A percentile compares a stretch with the other conserved stretches of the same genome.
phyloP scores from a whole-genome alignment of 2,797 vertebrate genomes.

The Enteromius treurensis region DNA sequence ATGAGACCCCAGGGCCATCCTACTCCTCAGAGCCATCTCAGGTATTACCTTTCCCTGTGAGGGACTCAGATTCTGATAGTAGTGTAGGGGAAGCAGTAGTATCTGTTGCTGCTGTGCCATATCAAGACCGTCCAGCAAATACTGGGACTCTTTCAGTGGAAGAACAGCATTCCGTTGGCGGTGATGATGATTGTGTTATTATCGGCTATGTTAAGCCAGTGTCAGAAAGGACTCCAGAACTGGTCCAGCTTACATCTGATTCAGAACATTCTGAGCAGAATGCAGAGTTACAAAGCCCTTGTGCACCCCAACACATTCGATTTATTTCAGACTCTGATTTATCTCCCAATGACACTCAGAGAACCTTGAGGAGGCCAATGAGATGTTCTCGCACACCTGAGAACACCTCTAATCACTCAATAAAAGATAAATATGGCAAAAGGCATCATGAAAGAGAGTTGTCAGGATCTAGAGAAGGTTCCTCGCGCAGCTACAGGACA shows the following conservation, averaged over 20 bases:
- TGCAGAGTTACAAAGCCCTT: slow-evolving; percentile 69
- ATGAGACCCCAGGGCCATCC: slow-evolving; percentile 95
- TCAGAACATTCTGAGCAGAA: slow-evolving; percentile 81
- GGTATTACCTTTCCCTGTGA: slow-evolving; percentile 72
- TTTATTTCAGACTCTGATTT: slow-evolving; percentile 77
- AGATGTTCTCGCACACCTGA: slow-evolving; percentile 24
- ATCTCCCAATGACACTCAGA: slow-evolving; percentile 56
- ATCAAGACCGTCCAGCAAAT: slow-evolving; percentile 8
- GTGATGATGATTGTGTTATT: slow-evolving; percentile 87
- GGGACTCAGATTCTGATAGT: slow-evolving; percentile 79
- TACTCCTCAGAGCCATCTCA: slow-evolving; percentile 83
- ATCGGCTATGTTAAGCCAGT: slow-evolving; percentile 88
- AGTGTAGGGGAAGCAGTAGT: slow-evolving; percentile 78
- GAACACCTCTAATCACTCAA: slow-evolving; percentile 20
- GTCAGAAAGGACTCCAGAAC: slow-evolving; percentile 89
- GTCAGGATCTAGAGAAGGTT: slow-evolving; percentile 66
- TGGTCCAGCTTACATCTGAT: slow-evolving; percentile 91
- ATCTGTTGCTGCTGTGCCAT: slow-evolving; percentile 52
- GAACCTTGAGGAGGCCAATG: slow-evolving; percentile 41
- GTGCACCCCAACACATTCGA: slow-evolving; percentile 76
- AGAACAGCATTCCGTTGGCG: slow-evolving; percentile 67
- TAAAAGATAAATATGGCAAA: not conserved
- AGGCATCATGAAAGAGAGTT: slow-evolving; percentile 63
- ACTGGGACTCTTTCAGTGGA: slow-evolving; percentile 50
- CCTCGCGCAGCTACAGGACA: slow-evolving; percentile 69